Conservation (phyloP, 2,888 invertebrate genomes). For the Troglohyphantes excavatus region DNA sequence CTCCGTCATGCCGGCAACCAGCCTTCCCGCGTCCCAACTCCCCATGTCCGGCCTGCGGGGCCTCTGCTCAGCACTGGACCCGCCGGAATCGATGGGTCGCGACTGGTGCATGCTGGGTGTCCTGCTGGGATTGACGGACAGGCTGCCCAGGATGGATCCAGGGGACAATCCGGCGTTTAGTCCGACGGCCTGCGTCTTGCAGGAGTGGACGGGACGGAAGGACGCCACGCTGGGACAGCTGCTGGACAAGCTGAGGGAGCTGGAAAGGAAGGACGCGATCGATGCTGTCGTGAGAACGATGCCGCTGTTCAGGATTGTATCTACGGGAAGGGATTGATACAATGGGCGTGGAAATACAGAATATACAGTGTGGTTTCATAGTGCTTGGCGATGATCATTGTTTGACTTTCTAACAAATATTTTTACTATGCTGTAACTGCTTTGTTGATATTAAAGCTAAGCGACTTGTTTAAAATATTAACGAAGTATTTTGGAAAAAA, state of each 20-base stretch:
- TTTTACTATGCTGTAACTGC: too few species aligned
- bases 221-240: conserved; percentile 84
- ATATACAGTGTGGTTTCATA: too few species aligned
- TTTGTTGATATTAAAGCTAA: too few species aligned
- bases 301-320: conserved; percentile 83
- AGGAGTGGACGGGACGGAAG: conserved; percentile 84
- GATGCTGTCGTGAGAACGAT: conserved; percentile 85
- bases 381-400: too few species aligned
- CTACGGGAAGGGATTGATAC: too few species aligned
- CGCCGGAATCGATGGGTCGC: conserved; percentile 84
- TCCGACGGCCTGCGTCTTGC: conserved; percentile 82
- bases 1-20: conserved; percentile 84
- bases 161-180: conserved; percentile 80
- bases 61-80: conserved; percentile 84
- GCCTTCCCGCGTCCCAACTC: conserved; percentile 86
- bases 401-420: too few species aligned
- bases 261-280: conserved; percentile 86
- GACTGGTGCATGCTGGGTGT: conserved; percentile 86
- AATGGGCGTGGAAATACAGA: too few species aligned
- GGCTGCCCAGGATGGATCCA: conserved; percentile 84
- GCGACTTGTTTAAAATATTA: too few species aligned
- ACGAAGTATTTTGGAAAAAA: too few species aligned
- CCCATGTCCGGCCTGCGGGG: conserved; percentile 85
- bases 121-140: conserved; percentile 85
- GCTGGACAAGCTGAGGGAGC: conserved; percentile 85